These are phyloP conservation scores for Phycodurus eques DNA, from an alignment of 2,113 vertebrate species.

Conservation along the genomic window DNA sequence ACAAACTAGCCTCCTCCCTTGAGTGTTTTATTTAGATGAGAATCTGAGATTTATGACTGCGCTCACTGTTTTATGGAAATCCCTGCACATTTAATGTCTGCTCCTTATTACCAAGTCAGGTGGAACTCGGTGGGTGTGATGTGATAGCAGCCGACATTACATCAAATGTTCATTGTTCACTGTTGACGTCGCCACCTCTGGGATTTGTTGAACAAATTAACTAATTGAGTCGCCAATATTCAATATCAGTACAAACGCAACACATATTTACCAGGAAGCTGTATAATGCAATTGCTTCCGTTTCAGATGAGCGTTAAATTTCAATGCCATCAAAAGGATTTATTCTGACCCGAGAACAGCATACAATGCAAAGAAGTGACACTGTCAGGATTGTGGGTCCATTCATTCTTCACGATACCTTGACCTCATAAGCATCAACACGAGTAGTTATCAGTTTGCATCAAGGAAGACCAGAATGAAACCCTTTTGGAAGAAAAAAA, in stretches of 20 bases:
- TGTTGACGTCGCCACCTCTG: conserved; percentile 27
- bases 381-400: too few species aligned
- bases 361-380: conserved; percentile 12
- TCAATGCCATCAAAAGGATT: conserved; percentile 46
- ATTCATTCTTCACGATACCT: too few species aligned
- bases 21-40: conserved; percentile 48
- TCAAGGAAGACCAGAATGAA: too few species aligned
- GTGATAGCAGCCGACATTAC: conserved; percentile 27
- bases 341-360: conserved; percentile 34
- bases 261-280: conserved; percentile 5
- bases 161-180: conserved; percentile 6
- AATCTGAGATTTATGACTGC: conserved; percentile 36
- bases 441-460: too few species aligned
- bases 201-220: conserved; percentile 5
- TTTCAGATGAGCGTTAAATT: conserved; percentile 23
- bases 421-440: too few species aligned
- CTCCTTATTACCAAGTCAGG: conserved; percentile 15
- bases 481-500: too few species aligned
- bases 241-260: conserved; percentile 4
- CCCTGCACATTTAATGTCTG: conserved; percentile 27
- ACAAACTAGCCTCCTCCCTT: conserved; percentile 32
- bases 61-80: conserved; percentile 50
- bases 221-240: conserved; percentile 23
- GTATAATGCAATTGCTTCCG: conserved; percentile 19
- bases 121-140: conserved; percentile 18